Evolutionary conservation across 2,113 vertebrate genomes (phyloP), one percentile per base, ranked within the genome.

Genomic region (Pollimyrus isidori): DNA sequence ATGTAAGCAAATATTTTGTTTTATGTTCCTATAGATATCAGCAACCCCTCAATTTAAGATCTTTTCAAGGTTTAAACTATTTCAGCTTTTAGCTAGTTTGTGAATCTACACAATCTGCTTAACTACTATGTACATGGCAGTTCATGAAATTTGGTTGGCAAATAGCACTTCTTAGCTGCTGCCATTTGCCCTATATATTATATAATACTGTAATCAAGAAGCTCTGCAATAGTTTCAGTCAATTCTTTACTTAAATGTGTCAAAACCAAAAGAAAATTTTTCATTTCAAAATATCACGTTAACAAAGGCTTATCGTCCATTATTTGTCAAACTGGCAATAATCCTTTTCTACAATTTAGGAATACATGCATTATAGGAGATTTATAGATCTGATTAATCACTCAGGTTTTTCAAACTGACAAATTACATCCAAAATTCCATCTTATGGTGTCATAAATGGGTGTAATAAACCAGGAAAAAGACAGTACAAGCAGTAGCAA

Each of bases 401-500:
- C 21, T 62, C 58, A 69, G 42, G n/a, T n/a, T 49, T 17, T 65
- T 46, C 45, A 88, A 17, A 58, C 48, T 76, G 15, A 65, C n/a
- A 30, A 42, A 87, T 62, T 39, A 17, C 11, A 76, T 76, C 73
- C 30, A 39, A 76, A 76, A 80, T 42, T 84, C 45, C 82, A 84
- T 46, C 45, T n/a, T 49, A 45, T 48, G 82, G 39, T 84, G 82
- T 84, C 42, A 84, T 21, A 84, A n/a, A 84, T 48, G 82, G 82
- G 39, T 84, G 45, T 50, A n/a, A 50, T 76, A 26, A 52, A 50
- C 26, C 11, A 58, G 42, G 48, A 73, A 26, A 56, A 89, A 48
- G 17, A 85, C 45, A 65, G n/a, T 52, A n/a, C 39, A 48, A 80
- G 53, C 76, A 89, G 88, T 53, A 89, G 86, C 39, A 87, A 80